These are phyloP conservation scores for Zygogramma bicolorata DNA, from an alignment of 2,888 invertebrate genomes.

Conservation along the genomic window DNA sequence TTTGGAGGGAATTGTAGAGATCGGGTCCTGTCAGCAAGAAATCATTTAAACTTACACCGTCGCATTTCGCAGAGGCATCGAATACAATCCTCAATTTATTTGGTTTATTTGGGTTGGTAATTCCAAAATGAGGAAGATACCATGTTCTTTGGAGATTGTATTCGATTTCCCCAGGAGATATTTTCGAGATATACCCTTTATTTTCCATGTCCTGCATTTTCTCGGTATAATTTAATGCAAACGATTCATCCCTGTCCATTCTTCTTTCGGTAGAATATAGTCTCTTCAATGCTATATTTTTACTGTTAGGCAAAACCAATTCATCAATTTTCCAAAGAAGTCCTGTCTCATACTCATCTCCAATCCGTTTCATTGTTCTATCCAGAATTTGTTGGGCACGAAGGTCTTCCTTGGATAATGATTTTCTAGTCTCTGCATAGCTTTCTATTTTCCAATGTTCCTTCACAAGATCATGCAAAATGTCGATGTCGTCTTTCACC, in stretches of 20 bases:
- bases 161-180: neutral
- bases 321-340: conserved; percentile 10
- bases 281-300: conserved; percentile 10
- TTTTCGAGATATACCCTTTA: neutral
- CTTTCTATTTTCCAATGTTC: neutral
- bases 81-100: neutral
- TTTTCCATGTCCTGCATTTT: neutral
- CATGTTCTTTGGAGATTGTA: neutral
- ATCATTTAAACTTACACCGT: neutral
- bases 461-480: conserved; percentile 3
- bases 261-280: conserved; percentile 10
- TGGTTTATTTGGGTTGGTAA: conserved; percentile 7
- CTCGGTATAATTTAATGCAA: neutral
- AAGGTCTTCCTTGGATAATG: neutral
- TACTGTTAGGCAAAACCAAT: conserved; percentile 12
- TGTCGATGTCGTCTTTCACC: conserved; percentile 4
- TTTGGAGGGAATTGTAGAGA: conserved; percentile 15
- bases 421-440: neutral
- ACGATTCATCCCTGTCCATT: conserved; percentile 8
- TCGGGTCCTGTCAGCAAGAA: conserved; percentile 14
- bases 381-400: neutral
- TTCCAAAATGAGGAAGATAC: no score
- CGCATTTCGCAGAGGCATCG: neutral
- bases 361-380: conserved; percentile 7
- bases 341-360: conserved; percentile 14